A percentile compares a stretch with the other conserved stretches of the same genome.
phyloP scores from a whole-genome alignment of 2,113 vertebrate genomes.

The Aramus guarauna region DNA sequence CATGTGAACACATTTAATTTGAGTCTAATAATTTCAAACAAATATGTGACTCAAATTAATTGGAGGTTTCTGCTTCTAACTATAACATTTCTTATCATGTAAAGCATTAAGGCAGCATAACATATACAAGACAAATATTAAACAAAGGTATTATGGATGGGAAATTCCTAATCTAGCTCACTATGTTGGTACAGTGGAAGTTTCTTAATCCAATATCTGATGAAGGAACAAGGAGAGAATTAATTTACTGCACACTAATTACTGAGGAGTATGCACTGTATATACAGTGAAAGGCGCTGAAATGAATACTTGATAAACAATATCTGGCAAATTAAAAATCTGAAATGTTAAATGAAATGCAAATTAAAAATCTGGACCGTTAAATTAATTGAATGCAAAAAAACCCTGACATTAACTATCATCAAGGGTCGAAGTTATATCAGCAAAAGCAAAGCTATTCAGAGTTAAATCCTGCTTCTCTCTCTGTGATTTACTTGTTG shows the following conservation, averaged over 20 bases:
- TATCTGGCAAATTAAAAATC: conserved; percentile 81
- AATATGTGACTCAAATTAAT: conserved; percentile 49
- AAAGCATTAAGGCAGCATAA: conserved; percentile 56
- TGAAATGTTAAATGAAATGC: conserved; percentile 83
- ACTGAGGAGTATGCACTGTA: conserved; percentile 70
- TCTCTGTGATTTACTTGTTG: conserved; percentile 35
- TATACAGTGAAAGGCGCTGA: conserved; percentile 69
- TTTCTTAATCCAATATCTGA: conserved; percentile 79
- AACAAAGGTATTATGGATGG: conserved; percentile 63
- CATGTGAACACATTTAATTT: not conserved
- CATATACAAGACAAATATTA: conserved; percentile 57
- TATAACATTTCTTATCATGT: conserved; percentile 50
- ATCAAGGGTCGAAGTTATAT: conserved; percentile 69
- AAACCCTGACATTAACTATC: conserved; percentile 69
- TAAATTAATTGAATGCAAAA: conserved; percentile 80
- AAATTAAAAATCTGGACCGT: conserved; percentile 81
- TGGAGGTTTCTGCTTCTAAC: conserved; percentile 58
- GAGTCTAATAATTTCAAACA: conserved; percentile 45
- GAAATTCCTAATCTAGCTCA: conserved; percentile 60
- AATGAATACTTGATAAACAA: conserved; percentile 83
- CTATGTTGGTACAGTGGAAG: conserved; percentile 64
- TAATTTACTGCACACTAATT: conserved; percentile 80
- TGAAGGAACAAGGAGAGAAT: conserved; percentile 75
- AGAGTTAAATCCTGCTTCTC: conserved; percentile 20
- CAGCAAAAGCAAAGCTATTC: conserved; percentile 59